Evolutionary conservation across 2,113 vertebrate species (phyloP).

Genomic region (Albula goreensis): DNA sequence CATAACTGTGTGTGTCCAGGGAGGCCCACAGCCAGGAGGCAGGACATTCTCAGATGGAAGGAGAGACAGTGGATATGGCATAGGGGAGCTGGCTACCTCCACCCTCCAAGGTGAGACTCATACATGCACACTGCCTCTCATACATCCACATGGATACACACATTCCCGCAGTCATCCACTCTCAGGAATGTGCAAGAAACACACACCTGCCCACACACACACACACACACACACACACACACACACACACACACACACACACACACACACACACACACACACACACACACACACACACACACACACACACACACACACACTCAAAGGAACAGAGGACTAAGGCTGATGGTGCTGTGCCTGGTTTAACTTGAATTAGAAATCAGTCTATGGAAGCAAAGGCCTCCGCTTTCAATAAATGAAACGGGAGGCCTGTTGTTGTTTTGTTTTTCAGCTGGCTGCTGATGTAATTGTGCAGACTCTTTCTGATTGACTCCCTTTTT

Average conservation of each 20-base stretch:
- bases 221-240: background rate
- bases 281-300: background rate
- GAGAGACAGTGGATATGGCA: conserved; percentile 65
- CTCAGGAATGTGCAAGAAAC: background rate
- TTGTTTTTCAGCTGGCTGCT: too few relatives aligned
- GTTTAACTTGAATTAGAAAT: too few relatives aligned
- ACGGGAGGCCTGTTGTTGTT: too few relatives aligned
- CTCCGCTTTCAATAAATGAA: too few relatives aligned
- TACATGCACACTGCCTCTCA: background rate
- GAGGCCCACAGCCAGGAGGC: conserved; percentile 66
- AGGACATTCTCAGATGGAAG: conserved; percentile 67
- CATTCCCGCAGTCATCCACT: background rate
- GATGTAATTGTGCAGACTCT: too few relatives aligned
- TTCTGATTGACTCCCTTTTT: too few relatives aligned
- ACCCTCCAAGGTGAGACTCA: conserved; percentile 67
- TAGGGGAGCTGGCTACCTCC: conserved; percentile 84
- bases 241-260: background rate
- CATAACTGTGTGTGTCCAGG: background rate
- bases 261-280: background rate
- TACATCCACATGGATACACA: background rate
- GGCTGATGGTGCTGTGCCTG: too few relatives aligned
- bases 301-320: conserved; percentile 1
- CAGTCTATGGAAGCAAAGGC: too few relatives aligned
- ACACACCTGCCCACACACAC: background rate
- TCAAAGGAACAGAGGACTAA: background rate